Conservation (phyloP, 2,113 vertebrate genomes). For the Prolemur simus region DNA sequence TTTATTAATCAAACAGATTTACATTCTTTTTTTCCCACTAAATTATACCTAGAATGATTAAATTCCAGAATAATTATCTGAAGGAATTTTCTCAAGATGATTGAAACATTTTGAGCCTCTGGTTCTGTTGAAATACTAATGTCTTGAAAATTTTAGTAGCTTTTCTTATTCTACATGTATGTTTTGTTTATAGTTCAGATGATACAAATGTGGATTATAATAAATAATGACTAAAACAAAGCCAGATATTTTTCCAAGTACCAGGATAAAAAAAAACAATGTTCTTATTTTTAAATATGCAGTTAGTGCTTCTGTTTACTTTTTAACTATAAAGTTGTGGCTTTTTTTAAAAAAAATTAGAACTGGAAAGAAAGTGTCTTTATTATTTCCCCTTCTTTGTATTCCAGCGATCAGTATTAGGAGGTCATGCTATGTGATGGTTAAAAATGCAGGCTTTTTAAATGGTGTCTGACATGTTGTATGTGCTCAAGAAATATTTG, state of each 20-base stretch:
- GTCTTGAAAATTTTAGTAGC: not conserved
- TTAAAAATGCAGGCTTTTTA: not conserved
- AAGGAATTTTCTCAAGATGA: not conserved
- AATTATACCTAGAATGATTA: not conserved
- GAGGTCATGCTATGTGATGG: not conserved
- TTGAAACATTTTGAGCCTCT: not conserved
- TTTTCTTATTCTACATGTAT: not conserved
- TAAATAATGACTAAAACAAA: not conserved
- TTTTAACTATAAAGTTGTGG: not conserved
- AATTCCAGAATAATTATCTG: not conserved
- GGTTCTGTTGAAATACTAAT: not conserved
- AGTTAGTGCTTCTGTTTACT: not conserved
- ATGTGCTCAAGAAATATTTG: not conserved
- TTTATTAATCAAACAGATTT: slow-evolving; percentile 59
- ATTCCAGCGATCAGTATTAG: not conserved
- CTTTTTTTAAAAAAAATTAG: not conserved
- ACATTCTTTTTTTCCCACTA: not conserved
- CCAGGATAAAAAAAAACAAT: not conserved
- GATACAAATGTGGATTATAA: not conserved
- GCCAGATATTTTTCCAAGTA: not conserved
- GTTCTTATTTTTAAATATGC: not conserved
- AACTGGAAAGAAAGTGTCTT: not conserved
- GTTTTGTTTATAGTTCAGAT: not conserved
- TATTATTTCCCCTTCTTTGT: not conserved
- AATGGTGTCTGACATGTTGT: not conserved